Base-by-base conservation (phyloP, 37 sponge, comb jelly and placozoan genomes). In the Petrosia ficiformis region DNA sequence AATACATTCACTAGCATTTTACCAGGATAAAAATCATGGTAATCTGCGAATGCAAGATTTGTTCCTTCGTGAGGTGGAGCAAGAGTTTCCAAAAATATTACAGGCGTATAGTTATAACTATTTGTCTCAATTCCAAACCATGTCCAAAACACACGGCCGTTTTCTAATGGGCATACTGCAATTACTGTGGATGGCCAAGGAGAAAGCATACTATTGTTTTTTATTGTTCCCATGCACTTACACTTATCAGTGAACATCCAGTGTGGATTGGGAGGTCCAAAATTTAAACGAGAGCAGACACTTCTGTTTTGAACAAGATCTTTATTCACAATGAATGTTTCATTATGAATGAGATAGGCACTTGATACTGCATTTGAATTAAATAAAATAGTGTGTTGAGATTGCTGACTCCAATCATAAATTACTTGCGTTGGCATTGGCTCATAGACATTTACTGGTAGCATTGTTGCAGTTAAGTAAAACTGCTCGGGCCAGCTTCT, bases 121-220 rank as follows among this genome's bases (percentile, higher is more conserved):
- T 19, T 70, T 30, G 71, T 70, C 16, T 10, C 16, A n/a, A n/a
- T n/a, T n/a, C n/a, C n/a, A 39, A 39, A 77, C 78, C 78, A 77
- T 39, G 78, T 41, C 78, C 78, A 77, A 44, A 77, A 77, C 0
- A 77, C 78, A 8, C 78, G 66, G 25, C 44, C 42, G 41, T n/a
- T 36, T 42, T 8, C 30, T 1, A 77, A n/a, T 21, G 78, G 78
- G 33, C 78, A 77, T 24, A 66, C 48, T 1, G 42, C 67, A 40
- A 77, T 77, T 64, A 41, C 32, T 4, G 78, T 77, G 2, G 1
- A 2, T 22, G 48, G 33, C 66, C 61, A 77, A 5, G 78, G 66
- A 41, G 66, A 64, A 42, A 77, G 78, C 5, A 2, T 22, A 14
- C 28, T 10, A 22, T 77, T 67, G 44, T 64, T 40, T 25, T 54